Conservation (phyloP, 2,888 invertebrate species). For the Drosophila mulleri region DNA sequence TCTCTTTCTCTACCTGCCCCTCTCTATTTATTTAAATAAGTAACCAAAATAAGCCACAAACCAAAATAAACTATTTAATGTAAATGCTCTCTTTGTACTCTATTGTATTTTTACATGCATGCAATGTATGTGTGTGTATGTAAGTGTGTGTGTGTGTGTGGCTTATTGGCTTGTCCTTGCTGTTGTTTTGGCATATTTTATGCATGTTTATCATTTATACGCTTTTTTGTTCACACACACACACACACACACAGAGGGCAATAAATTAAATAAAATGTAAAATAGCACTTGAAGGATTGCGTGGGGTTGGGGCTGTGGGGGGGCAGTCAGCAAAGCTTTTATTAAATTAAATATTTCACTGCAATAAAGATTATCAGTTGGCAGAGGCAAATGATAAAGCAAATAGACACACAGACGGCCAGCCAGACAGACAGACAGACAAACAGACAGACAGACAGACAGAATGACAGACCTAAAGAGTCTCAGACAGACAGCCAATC, state of each 20-base stretch:
- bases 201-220: conserved; percentile 77
- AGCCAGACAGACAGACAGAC: conserved; percentile 4
- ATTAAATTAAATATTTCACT: conserved; percentile 79
- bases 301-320: conserved; percentile 1
- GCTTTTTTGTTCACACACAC: conserved; percentile 61
- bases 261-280: conserved; percentile 81
- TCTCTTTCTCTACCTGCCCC: neutral
- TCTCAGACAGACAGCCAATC: conserved; percentile 53
- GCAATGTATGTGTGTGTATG: conserved; percentile 20
- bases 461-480: conserved; percentile 5
- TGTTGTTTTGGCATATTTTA: conserved; percentile 75
- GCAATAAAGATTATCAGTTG: conserved; percentile 80
- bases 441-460: conserved; percentile 12
- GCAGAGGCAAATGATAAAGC: conserved; percentile 71
- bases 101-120: conserved; percentile 29
- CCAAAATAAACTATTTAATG: conserved; percentile 1
- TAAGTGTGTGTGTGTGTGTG: conserved; percentile 26
- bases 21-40: neutral
- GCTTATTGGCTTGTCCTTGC: conserved; percentile 72
- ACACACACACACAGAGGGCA: conserved; percentile 20
- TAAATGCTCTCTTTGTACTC: conserved; percentile 18
- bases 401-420: conserved; percentile 47
- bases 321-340: conserved; percentile 55
- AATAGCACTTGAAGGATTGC: conserved; percentile 57
- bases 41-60: conserved; percentile 2